phyloP scores from a whole-genome alignment of 2,888 invertebrate species.

The Chloroclystis v-ata region DNA sequence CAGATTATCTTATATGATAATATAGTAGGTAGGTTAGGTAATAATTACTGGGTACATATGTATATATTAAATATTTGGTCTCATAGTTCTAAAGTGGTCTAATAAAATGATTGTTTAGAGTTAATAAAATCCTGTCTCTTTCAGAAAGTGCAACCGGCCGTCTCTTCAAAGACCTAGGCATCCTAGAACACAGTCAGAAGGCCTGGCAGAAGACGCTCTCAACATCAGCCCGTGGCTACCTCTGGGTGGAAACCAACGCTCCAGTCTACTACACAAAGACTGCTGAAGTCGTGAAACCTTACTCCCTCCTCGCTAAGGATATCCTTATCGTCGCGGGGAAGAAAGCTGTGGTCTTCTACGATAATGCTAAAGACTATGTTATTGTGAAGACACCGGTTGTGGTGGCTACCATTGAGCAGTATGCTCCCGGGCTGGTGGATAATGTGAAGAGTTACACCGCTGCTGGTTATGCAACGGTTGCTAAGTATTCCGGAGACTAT shows the following conservation, averaged over 20 bases:
- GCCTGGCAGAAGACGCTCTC: conserved; percentile 80
- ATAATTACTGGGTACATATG: no score
- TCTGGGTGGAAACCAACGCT: conserved; percentile 82
- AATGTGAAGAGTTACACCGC: conserved; percentile 75
- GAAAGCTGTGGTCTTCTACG: conserved; percentile 65
- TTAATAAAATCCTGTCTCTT: no score
- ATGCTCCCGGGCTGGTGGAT: conserved; percentile 84
- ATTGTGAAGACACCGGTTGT: conserved; percentile 71
- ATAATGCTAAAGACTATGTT: conserved; percentile 70
- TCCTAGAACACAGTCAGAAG: conserved; percentile 80
- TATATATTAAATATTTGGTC: no score
- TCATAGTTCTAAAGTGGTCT: no score
- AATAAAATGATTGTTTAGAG: no score
- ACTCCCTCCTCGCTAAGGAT: conserved; percentile 79
- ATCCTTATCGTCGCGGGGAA: conserved; percentile 75
- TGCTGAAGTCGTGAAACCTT: conserved; percentile 78
- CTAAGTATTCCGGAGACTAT: conserved; percentile 70
- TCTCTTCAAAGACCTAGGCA: conserved; percentile 81
- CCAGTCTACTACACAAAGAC: conserved; percentile 81
- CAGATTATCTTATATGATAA: no score
- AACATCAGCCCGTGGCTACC: conserved; percentile 80
- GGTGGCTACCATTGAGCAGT: conserved; percentile 78
- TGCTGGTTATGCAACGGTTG: conserved; percentile 61
- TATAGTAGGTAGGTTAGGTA: no score
- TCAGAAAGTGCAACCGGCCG: conserved; percentile 82